Evolutionary conservation across 2,113 vertebrate genomes (phyloP), one percentile per base, ranked within the genome.

Genomic region (Salvelinus namaycush): DNA sequence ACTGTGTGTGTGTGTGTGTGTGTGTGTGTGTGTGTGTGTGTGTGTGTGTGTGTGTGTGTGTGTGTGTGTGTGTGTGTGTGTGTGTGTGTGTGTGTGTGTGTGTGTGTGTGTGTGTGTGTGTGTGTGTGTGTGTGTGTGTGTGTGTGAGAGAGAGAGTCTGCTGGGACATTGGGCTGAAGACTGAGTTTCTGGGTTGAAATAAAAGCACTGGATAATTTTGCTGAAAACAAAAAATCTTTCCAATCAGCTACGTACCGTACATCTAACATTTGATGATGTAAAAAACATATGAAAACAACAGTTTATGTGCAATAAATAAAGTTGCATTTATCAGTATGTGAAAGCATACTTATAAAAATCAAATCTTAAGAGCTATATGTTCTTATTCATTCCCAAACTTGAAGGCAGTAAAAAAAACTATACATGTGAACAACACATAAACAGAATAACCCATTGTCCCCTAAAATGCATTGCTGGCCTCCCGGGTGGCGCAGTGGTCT

Each of bases 251-350:
- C 87, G 80, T 87, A 87, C 82, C 87, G 83, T 88, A 88, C 85
- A 90, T 73, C 75, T 88, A 86, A 85, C 86, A 88, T 84, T 80
- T 84, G 86, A 88, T 88, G 87, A 88, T 83, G 86, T 83, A 86
- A 86, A 87, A 75, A 90, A 84, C 86, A 77, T 83, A 82, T 79
- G 76, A 88, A 80, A 16, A 81, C 60, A 44, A 60, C 59, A 59
- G 71, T 70, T 81, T 26, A 81, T 81, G 73, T 81, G 67, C 71
- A 77, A 83, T 84, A 88, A 85, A 79, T 84, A 77, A 81, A 77
- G 49, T 81, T 65, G 68, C 26, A 72, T 80, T 71, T 22, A 73
- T 73, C 34, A 27, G 77, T 88, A 88, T 70, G 80, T 83, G 84
- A 89, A 79, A 69, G 85, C 62, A 77, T 1, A 29, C 54, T 77